phyloP scores from a whole-genome alignment of 1,140 invertebrate genomes.

The Aphelenchoides besseyi region DNA sequence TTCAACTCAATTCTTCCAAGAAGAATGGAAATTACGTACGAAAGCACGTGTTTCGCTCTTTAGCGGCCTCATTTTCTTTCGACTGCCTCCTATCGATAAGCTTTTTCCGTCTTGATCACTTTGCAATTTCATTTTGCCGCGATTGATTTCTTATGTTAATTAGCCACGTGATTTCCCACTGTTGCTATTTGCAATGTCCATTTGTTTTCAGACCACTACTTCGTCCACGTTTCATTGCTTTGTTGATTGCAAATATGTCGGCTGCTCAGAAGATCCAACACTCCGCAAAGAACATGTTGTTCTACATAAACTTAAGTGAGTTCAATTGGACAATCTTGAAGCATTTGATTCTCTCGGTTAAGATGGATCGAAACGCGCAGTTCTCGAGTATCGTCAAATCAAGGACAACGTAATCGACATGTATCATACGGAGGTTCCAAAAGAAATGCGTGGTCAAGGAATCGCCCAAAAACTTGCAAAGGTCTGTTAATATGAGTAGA shows the following conservation, averaged over 20 bases:
- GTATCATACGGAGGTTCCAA: conserved; percentile 7
- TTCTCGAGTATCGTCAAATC: neutral
- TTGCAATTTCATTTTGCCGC: too few relatives aligned
- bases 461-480: conserved; percentile 4
- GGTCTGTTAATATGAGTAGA: neutral
- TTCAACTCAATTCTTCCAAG: too few relatives aligned
- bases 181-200: too few relatives aligned
- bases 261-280: neutral
- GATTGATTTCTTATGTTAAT: too few relatives aligned
- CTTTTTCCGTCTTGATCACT: too few relatives aligned
- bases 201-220: neutral
- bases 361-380: neutral
- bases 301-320: neutral
- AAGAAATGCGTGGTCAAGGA: neutral
- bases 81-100: neutral
- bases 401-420: neutral
- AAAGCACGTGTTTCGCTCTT: conserved; percentile 1
- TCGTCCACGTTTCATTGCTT: too few relatives aligned
- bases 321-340: neutral
- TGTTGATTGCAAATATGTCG: neutral
- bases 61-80: neutral
- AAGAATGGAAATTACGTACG: neutral
- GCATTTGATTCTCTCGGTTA: neutral
- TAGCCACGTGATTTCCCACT: too few relatives aligned
- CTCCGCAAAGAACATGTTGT: neutral